A percentile compares a stretch with the other conserved stretches of the same genome.
Conservation (phyloP, 2,113 vertebrate genomes). For the Epinephelus lanceolatus region DNA sequence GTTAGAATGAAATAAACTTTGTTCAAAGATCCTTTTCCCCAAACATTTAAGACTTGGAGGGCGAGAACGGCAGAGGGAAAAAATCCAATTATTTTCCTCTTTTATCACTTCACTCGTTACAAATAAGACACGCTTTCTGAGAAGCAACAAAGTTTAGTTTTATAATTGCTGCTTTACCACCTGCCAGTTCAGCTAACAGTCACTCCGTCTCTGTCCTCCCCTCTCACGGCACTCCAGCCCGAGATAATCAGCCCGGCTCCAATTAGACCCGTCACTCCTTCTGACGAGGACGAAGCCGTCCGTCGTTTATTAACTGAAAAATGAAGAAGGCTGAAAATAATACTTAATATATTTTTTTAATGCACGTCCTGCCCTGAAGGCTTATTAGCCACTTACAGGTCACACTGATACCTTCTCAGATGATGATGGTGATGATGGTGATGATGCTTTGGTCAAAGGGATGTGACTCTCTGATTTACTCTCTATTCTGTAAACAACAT, state of each 20-base stretch:
- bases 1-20: conserved; percentile 78
- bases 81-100: conserved; percentile 81
- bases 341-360: not conserved
- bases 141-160: conserved; percentile 76
- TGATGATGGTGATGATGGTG: too few relatives aligned
- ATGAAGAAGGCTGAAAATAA: conserved; percentile 12
- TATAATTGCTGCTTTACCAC: conserved; percentile 83
- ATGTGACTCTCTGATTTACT: not conserved
- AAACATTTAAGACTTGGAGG: conserved; percentile 69
- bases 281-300: not conserved
- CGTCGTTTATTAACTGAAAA: conserved; percentile 16
- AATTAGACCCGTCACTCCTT: conserved; percentile 55
- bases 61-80: conserved; percentile 47
- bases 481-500: too few relatives aligned
- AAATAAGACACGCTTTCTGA: conserved; percentile 77
- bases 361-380: not conserved
- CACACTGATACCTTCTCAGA: not conserved
- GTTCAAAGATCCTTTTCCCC: conserved; percentile 76
- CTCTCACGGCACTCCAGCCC: conserved; percentile 40
- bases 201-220: conserved; percentile 57
- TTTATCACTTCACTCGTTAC: conserved; percentile 77
- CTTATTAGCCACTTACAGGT: conserved; percentile 1
- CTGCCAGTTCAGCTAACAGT: conserved; percentile 76
- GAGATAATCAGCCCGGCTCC: conserved; percentile 63
- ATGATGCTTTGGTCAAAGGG: not conserved